Evolutionary conservation across 2,888 invertebrate species (phyloP).

Genomic region (Dastarcus helophoroides): DNA sequence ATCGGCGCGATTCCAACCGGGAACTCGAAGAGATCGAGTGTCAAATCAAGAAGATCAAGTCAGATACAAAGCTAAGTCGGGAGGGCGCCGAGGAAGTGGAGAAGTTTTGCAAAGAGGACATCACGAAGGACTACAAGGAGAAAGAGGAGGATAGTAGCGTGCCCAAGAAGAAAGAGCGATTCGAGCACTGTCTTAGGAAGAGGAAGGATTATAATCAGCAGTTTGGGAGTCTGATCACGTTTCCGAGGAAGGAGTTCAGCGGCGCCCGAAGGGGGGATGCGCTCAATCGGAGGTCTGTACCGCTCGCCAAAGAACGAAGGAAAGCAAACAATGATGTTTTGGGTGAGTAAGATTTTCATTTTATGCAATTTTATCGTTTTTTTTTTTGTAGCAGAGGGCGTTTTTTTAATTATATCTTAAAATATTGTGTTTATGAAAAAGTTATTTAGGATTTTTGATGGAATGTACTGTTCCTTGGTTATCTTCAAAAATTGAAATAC

Average conservation of each 20-base stretch:
- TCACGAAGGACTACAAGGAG: conserved; percentile 32
- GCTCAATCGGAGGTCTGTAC: conserved; percentile 31
- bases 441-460: no score
- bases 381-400: no score
- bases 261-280: conserved; percentile 26
- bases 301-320: conserved; percentile 37
- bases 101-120: conserved; percentile 34
- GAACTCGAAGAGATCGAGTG: conserved; percentile 27
- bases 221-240: conserved; percentile 33
- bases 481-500: no score
- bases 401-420: no score
- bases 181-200: conserved; percentile 35
- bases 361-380: no score
- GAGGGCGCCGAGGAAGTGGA: conserved; percentile 26
- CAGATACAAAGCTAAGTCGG: conserved; percentile 24
- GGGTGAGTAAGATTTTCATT: conserved; percentile 31
- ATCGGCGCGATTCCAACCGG: conserved; percentile 28
- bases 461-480: no score
- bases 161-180: conserved; percentile 44
- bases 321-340: conserved; percentile 34
- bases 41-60: conserved; percentile 27
- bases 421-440: no score
- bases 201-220: conserved; percentile 33
- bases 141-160: conserved; percentile 37
- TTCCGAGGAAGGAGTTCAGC: conserved; percentile 30